A percentile compares a stretch with the other conserved stretches of the same genome.
Evolutionary conservation across 2,888 invertebrate genomes (phyloP).

Genomic region (Drosophila trichaetosa): DNA sequence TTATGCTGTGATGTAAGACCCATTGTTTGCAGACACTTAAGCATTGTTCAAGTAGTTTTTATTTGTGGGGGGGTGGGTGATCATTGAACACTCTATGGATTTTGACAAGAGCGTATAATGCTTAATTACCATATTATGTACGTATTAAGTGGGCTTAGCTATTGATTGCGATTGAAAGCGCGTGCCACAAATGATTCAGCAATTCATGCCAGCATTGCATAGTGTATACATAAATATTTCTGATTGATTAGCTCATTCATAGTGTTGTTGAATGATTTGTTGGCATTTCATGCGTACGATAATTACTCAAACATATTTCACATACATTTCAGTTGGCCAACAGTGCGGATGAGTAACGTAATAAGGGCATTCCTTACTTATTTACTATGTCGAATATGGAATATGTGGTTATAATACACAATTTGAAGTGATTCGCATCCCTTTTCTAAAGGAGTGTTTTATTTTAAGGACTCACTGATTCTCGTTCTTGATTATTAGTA

Average conservation of each 20-base stretch:
- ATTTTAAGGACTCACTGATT: too few species aligned
- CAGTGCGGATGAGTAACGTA: slow-evolving; percentile 42
- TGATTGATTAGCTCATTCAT: slow-evolving; percentile 30
- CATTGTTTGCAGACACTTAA: slow-evolving; percentile 57
- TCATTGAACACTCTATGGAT: slow-evolving; percentile 12
- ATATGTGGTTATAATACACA: not conserved
- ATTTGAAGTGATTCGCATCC: not conserved
- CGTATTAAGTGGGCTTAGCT: slow-evolving; percentile 22
- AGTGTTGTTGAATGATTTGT: slow-evolving; percentile 19
- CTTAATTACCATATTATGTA: slow-evolving; percentile 33
- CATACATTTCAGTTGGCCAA: slow-evolving; percentile 5
- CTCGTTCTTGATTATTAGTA: too few species aligned
- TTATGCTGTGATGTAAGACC: slow-evolving; percentile 42
- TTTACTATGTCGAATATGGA: not conserved
- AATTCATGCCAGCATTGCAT: slow-evolving; percentile 1
- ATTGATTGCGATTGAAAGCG: slow-evolving; percentile 2
- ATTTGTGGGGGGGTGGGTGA: not conserved
- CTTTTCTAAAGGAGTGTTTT: not conserved
- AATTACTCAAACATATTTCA: slow-evolving; percentile 24
- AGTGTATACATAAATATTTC: not conserved
- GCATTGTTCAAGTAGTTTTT: slow-evolving; percentile 35
- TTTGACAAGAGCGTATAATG: slow-evolving; percentile 28
- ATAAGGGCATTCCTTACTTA: not conserved
- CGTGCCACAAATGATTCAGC: slow-evolving; percentile 1
- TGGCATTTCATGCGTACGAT: slow-evolving; percentile 14